Evolutionary conservation across 1,140 invertebrate genomes (phyloP), one percentile per base, ranked within the genome.

Genomic region (Lerema accius): DNA sequence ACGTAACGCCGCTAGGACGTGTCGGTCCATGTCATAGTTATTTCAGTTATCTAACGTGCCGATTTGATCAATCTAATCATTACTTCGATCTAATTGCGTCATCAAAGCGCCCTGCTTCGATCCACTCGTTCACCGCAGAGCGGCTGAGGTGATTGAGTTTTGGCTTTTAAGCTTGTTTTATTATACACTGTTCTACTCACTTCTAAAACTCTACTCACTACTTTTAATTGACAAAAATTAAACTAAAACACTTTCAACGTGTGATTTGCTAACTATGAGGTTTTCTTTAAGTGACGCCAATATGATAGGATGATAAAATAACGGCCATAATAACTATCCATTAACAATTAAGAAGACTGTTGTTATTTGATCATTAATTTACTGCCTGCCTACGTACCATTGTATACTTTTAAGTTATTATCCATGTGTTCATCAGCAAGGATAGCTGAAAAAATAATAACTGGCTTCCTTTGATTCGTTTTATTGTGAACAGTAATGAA

Each of bases 11-110:
- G 35, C 10, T n/a, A 4, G 35, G 35, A 37, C 35, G 35, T 37
- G 35, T n/a, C n/a, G 35, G 10, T 37, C 4, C 35, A 37, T 7
- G 35, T 37, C 1, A 37, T 37, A 37, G 10, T 37, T 37, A 37
- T 11, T 37, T 11, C 35, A 37, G 35, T 37, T 37, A 37, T 37
- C 35, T 37, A 37, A 37, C 35, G 35, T 37, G 35, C 35, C n/a
- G 35, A 37, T 37, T 37, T 37, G 35, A n/a, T 11, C 35, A 11
- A 37, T 37, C 35, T 37, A 4, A 11, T 11, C 10, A 37, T 37
- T 37, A 4, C 4, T 9, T 32, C 28, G 28, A 32, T 32, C n/a
- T 23, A 37, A 7, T 37, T 37, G 35, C 35, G n/a, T 37, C 35
- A 37, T 37, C 35, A 11, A 11, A 37, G 10, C n/a, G 1, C 35